Conservation (phyloP, 1,140 invertebrate genomes). For the Oreohelix idahoensis region DNA sequence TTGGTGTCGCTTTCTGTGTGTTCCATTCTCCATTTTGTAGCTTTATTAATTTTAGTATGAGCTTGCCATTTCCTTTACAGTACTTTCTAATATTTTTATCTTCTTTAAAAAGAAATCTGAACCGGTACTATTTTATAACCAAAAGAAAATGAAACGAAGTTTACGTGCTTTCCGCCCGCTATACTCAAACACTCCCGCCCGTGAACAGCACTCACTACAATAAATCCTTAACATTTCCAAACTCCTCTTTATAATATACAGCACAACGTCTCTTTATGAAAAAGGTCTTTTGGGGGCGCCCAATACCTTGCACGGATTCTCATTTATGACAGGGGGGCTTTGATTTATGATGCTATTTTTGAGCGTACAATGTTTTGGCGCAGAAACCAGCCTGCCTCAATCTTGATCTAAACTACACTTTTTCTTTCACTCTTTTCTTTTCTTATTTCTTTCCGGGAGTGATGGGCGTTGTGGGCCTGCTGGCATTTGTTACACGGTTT, state of each 20-base stretch:
- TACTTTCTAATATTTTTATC: too few relatives aligned
- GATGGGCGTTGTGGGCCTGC: not conserved
- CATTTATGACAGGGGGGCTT: not conserved
- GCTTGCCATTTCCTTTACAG: too few relatives aligned
- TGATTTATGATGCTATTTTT: constrained; percentile 7
- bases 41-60: too few relatives aligned
- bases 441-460: not conserved
- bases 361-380: not conserved
- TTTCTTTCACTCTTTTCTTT: not conserved
- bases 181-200: too few relatives aligned
- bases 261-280: not conserved
- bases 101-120: too few relatives aligned
- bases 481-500: not conserved
- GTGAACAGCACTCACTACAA: not conserved
- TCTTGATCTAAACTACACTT: not conserved
- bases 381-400: not conserved
- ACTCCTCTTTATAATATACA: not conserved
- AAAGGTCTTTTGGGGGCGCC: not conserved
- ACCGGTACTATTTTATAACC: too few relatives aligned
- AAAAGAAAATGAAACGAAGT: too few relatives aligned
- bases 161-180: too few relatives aligned
- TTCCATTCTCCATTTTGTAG: too few relatives aligned
- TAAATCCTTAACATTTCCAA: not conserved
- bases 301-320: too few relatives aligned
- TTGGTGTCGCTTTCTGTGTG: too few relatives aligned